Base-by-base conservation (phyloP, 2,888 invertebrate genomes). In the Sialis lutaria region DNA sequence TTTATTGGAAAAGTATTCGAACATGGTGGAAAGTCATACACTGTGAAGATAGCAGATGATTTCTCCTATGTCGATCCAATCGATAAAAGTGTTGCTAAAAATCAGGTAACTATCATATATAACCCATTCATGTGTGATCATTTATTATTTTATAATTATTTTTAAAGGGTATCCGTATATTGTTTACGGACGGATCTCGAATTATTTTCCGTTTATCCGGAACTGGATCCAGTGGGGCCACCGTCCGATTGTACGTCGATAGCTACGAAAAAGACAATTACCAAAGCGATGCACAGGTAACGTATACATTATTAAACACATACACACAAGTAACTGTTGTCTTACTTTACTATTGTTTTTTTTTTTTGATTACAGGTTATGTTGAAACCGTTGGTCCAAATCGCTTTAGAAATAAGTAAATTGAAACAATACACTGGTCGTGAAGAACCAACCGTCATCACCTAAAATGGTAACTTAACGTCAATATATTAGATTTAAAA, bases 151-250 rank as follows among this genome's bases (percentile, higher is more conserved):
- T 50, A n/a, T n/a, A n/a, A n/a, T n/a, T n/a, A 52, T 50, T 49
- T 54, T 57, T 58, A 1, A 66, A 93, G 86, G 98, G 98, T 46
- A 72, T 98, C 22, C 77, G 97, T 53, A 78, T 99, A 43, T 74
- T 96, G 42, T 97, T 99, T 64, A 82, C 81, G 54, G 95, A 97
- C 63, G 95, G 93, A 2, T 95, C 96, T 1, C 77, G 98, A 42
- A 76, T 98, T 53, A 84, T 99, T 50, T 79, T 87, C 67, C 79
- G 98, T 40, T 74, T 99, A 50, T 96, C 96, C 59, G 98, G 98
- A 13, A 99, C 98, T 0, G 98, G 98, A 52, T 96, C 96, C 61
- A 86, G 88, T 37, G 98, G 98, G 0, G 97, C 98, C 30, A 99
- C 98, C 2, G 87, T 99, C 57, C 77, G 98, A 42, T 63, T 98